Evolutionary conservation across 2,113 vertebrate genomes (phyloP).

Genomic region (Percina caprodes): DNA sequence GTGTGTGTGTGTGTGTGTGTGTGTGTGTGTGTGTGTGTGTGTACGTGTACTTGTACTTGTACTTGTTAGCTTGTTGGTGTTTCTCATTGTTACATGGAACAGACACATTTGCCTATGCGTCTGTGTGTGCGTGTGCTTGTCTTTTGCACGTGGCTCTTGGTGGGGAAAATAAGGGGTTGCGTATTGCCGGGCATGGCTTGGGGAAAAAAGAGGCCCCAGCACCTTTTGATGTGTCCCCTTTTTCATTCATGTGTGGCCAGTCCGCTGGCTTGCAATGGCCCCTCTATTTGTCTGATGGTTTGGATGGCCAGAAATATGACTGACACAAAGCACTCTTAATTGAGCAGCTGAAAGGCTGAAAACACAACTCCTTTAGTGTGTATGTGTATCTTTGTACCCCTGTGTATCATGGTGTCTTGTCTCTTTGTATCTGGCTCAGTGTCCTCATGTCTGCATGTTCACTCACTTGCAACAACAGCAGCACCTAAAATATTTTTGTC

Average conservation of each 20-base stretch:
- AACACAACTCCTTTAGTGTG: conserved; percentile 8
- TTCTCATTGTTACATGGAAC: conserved; percentile 43
- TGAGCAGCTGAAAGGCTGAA: conserved; percentile 29
- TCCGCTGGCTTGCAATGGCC: conserved; percentile 45
- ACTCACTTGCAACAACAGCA: conserved; percentile 15
- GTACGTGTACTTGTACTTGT: not conserved
- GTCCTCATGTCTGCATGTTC: conserved; percentile 24
- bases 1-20: not conserved
- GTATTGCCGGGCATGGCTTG: conserved; percentile 43
- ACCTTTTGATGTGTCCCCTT: conserved; percentile 67
- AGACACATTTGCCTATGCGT: not conserved
- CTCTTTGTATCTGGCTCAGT: not conserved
- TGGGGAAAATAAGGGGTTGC: conserved; percentile 62
- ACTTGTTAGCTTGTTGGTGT: conserved; percentile 54
- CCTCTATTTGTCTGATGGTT: conserved; percentile 41
- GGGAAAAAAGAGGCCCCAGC: conserved; percentile 53
- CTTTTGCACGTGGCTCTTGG: conserved; percentile 45
- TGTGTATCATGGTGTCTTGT: conserved; percentile 9
- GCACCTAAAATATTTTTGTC: conserved; percentile 25
- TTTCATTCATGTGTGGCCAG: conserved; percentile 71
- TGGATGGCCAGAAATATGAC: conserved; percentile 60
- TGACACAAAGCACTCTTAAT: conserved; percentile 33
- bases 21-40: not conserved
- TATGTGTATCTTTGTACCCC: not conserved
- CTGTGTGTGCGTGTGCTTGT: conserved; percentile 11